Evolutionary conservation across 2,113 vertebrate species (phyloP), one percentile per base, ranked within the genome.

Genomic region (Micronycteris hirsuta): DNA sequence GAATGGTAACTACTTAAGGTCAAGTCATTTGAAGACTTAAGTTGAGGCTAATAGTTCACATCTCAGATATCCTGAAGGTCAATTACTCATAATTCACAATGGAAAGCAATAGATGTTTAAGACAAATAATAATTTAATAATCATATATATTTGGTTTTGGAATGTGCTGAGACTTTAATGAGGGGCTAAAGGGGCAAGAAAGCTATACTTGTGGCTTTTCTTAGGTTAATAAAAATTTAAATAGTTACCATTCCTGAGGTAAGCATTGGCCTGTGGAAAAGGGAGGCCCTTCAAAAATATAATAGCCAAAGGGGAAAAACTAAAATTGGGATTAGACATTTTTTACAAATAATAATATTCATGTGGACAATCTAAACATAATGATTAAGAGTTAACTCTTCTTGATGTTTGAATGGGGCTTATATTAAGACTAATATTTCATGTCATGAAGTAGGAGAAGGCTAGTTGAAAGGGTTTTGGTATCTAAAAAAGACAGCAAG

Each of bases 151-250:
- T 63, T 80, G 71, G 16, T 54, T 89, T 95, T 81, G 38, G 49
- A 56, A 83, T 76, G 70, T 17, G 17, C 63, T 36, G 22, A 38
- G 19, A 86, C n/a, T 84, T 73, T 33, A 65, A 31, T 19, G 16
- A 86, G 61, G 16, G 31, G 16, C 2, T 14, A 86, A 68, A 67
- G 38, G 63, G 20, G 6, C 24, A 93, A 14, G n/a, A 9, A 86
- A 80, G 41, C 43, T 83, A 78, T 65, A 28, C 16, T 13, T 52
- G 52, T 92, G 52, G 56, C 33, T 89, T 97, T 73, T 71, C 56
- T 91, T 76, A 41, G 94, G 9, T 70, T 86, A 86, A 61, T 74
- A 93, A 65, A 93, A 89, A 85, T 73, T 26, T 82, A 70, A 86
- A 61, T 61, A 54, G 56, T 54, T 90, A 65, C 9, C 47, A 13